Evolutionary conservation across 2,113 vertebrate genomes (phyloP), one percentile per base, ranked within the genome.

Genomic region (Phalacrocorax pelagicus): DNA sequence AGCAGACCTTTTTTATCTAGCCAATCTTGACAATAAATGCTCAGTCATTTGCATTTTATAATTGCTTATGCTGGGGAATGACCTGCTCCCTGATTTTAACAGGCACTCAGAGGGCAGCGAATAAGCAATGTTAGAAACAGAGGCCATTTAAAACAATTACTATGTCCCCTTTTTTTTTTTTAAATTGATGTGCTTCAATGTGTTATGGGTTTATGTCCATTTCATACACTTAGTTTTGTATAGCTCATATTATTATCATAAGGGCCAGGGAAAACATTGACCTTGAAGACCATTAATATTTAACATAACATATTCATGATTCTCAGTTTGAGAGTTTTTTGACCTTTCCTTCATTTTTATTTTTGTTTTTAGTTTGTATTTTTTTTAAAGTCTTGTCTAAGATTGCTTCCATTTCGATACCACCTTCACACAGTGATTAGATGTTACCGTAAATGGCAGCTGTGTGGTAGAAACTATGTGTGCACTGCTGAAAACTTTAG

Each of bases 1-100:
- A 95, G 94, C 92, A 97, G 90, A 77, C 89, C 94, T 98, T 98
- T 98, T 98, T 98, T 81, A 97, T 90, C 94, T 86, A 97, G 93
- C 88, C 82, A 95, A 73, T 97, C 96, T 98, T 95, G 96, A 98
- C 96, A 97, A 96, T 91, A 96, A 98, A 96, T 93, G 92, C 90
- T 94, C 95, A 84, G 65, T 82, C 84, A 98, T 97, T 97, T 98
- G 87, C 90, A 98, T 98, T 99, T 98, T 98, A 96, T 98, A 98
- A 98, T 98, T 97, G 97, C 94, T 97, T 98, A 88, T 98, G 32
- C 97, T 98, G 94, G 97, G 90, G 46, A 38, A 66, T 81, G 91
- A 87, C 54, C 44, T 86, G 79, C 82, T 97, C 47, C 51, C 52
- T 96, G 67, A 74, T 83, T 91, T 94, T 91, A 96, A 94, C 81